Evolutionary conservation across 2,888 invertebrate species (phyloP).

Genomic region (Drosophila pseudotalamancana): DNA sequence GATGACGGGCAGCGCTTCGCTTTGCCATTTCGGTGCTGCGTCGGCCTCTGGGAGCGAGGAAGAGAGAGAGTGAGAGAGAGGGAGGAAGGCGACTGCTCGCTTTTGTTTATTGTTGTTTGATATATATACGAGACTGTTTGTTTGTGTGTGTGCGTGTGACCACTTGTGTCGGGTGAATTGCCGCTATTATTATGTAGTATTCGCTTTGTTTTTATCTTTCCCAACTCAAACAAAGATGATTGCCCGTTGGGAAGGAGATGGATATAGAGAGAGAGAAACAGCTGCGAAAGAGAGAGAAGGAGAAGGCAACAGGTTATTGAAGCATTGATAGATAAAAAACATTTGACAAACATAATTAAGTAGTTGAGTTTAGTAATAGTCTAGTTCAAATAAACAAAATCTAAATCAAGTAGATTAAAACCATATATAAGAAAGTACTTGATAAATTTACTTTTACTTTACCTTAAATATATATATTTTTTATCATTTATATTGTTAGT

Average conservation of each 20-base stretch:
- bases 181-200: slow-evolving; percentile 42
- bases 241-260: slow-evolving; percentile 35
- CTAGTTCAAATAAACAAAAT: not conserved
- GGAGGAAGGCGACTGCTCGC: slow-evolving; percentile 12
- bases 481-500: too few species aligned
- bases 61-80: slow-evolving; percentile 7
- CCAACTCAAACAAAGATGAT: slow-evolving; percentile 45
- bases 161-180: slow-evolving; percentile 19
- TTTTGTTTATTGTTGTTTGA: slow-evolving; percentile 68
- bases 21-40: slow-evolving; percentile 57
- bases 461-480: too few species aligned
- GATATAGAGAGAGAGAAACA: not conserved
- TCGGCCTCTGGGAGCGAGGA: slow-evolving; percentile 22
- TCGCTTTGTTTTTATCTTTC: slow-evolving; percentile 58
- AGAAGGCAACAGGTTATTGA: slow-evolving; percentile 32
- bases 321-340: slow-evolving; percentile 8
- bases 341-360: not conserved
- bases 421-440: too few species aligned
- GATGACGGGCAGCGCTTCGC: slow-evolving; percentile 52
- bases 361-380: not conserved
- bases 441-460: too few species aligned
- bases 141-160: slow-evolving; percentile 2
- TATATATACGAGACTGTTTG: slow-evolving; percentile 1
- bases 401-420: not conserved
- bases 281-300: slow-evolving; percentile 31